Base-by-base conservation (phyloP, 2,797 vertebrate genomes). In the Babyrousa celebensis region DNA sequence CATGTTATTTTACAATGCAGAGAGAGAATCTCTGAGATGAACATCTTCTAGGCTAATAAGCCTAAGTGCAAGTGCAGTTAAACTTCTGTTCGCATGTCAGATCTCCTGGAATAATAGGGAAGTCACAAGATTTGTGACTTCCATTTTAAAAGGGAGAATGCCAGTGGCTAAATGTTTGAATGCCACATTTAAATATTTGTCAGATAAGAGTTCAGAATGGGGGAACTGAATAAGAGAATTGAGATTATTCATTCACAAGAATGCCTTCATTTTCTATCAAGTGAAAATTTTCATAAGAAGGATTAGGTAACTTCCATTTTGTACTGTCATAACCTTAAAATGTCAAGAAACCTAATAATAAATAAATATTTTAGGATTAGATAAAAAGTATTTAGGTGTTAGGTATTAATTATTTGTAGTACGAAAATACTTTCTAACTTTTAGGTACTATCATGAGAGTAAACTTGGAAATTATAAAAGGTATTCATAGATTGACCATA, bases 11-110 rank as follows among this genome's bases (percentile, higher is more conserved):
- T 89, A 85, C 20, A 78, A 74, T 48, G 40, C n/a, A 71, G 32
- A 96, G 58, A 94, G 87, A 95, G 77, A 80, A 86, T 89, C 90
- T 96, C 27, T 32, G 17, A 89, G 82, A 80, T 95, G 74, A 94
- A 23, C 54, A 71, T 88, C 48, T 93, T 86, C 78, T 85, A 80
- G 63, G 95, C 27, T 63, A 89, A 77, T 72, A 96, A 91, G 14
- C 20, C 5, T 86, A 85, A 94, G n/a, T 96, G 56, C 89, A 79
- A 70, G 18, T 78, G 21, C 3, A 70, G 10, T 32, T 82, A 85
- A 43, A 85, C 32, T 67, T 80, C 58, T 74, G 9, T 36, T 32
- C 32, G 85, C 72, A n/a, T 8, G 10, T 89, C n/a, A 93, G 36
- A 3, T 12, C 43, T 58, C 74, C 52, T 87, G 52, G 3, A 92